Conservation (phyloP, 2,888 invertebrate genomes). For the Leptarthrus brevirostris region DNA sequence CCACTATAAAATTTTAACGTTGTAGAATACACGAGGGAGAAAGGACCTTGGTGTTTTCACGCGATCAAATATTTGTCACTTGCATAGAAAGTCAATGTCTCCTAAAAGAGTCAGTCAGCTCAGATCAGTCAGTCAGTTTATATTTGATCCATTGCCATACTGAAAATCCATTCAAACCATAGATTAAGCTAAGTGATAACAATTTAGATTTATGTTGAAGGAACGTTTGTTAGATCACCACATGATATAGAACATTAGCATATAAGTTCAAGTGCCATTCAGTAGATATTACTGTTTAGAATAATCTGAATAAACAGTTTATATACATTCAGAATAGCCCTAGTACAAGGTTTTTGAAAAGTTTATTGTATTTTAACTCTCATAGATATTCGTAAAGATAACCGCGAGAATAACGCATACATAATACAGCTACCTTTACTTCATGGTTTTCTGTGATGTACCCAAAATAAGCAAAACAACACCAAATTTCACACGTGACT, state of each 20-base stretch:
- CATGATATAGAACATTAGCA: neutral
- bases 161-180: neutral
- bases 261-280: neutral
- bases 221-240: neutral
- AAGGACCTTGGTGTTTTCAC: neutral
- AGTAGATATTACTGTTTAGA: neutral
- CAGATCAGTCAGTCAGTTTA: no score
- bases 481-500: slow-evolving; percentile 47
- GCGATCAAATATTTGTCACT: neutral
- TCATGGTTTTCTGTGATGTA: no score
- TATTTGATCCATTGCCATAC: neutral
- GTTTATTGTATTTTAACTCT: neutral
- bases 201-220: neutral
- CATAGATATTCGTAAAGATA: neutral
- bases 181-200: neutral
- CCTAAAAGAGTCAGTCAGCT: no score
- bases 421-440: slow-evolving; percentile 2
- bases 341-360: neutral
- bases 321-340: neutral
- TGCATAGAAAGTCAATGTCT: neutral
- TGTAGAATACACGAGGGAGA: neutral
- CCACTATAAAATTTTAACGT: no score
- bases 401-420: slow-evolving; percentile 15
- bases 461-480: slow-evolving; percentile 21
- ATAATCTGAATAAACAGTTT: neutral